A percentile compares a stretch with the other conserved stretches of the same genome.
These are phyloP conservation scores for Pandemis heparana DNA, from an alignment of 2,888 invertebrate species.

Conservation along the genomic window DNA sequence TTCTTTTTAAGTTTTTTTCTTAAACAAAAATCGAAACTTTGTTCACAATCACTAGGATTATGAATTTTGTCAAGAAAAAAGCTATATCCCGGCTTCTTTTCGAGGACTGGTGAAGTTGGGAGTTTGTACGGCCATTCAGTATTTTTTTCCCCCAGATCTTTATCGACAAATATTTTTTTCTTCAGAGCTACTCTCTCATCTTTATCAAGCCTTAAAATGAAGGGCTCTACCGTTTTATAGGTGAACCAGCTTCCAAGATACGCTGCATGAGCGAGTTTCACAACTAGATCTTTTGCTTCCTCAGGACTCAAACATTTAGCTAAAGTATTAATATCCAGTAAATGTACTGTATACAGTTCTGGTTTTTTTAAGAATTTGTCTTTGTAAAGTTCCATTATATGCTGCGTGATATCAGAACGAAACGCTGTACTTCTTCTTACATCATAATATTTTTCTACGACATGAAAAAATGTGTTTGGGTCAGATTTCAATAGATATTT, in stretches of 20 bases:
- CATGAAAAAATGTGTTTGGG: conserved; percentile 18
- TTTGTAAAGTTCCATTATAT: conserved; percentile 23
- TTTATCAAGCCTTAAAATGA: conserved; percentile 28
- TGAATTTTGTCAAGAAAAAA: conserved; percentile 18
- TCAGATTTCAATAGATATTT: conserved; percentile 26
- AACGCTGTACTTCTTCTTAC: neutral
- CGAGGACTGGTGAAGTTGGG: conserved; percentile 15
- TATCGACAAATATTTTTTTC: conserved; percentile 28
- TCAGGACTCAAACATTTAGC: conserved; percentile 17
- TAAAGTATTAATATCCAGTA: conserved; percentile 19
- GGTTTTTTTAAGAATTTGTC: conserved; percentile 19
- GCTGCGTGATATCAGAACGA: conserved; percentile 20
- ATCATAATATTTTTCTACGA: conserved; percentile 29
- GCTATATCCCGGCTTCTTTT: conserved; percentile 14
- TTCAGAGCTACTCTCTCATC: conserved; percentile 21
- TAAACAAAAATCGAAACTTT: neutral
- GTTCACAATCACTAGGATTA: neutral
- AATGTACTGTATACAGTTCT: conserved; percentile 31
- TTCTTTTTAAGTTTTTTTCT: too few species aligned
- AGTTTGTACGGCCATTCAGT: conserved; percentile 27
- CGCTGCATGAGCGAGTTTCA: conserved; percentile 32
- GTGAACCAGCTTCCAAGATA: conserved; percentile 26
- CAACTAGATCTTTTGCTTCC: conserved; percentile 21
- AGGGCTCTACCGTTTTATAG: conserved; percentile 29
- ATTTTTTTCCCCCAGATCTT: conserved; percentile 16